Percentiles rank a stretch among this genome's conserved stretches.
Evolutionary conservation across 2,888 invertebrate species (phyloP).

Genomic region (Eugnorisma glareosa): DNA sequence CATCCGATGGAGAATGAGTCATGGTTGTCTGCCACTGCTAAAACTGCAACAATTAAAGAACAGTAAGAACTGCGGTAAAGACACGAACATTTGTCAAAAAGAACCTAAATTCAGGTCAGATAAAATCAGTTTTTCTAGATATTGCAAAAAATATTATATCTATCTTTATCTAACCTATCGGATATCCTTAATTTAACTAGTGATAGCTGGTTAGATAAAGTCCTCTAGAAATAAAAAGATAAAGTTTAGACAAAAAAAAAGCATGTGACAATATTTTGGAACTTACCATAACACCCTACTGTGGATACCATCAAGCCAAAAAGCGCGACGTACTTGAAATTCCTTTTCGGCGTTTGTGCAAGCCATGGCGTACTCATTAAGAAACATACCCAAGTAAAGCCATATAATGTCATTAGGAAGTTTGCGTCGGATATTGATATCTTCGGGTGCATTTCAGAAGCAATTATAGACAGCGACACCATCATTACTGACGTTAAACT

Average conservation of each 20-base stretch:
- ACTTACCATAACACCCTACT: conserved; percentile 83
- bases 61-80: neutral
- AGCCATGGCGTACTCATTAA: conserved; percentile 86
- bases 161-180: conserved; percentile 3
- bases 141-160: neutral
- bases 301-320: conserved; percentile 82
- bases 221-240: neutral
- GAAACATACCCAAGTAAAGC: conserved; percentile 88
- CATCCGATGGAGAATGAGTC: conserved; percentile 88
- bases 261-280: neutral
- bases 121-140: neutral
- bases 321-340: conserved; percentile 84
- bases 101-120: neutral
- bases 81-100: neutral
- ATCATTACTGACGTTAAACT: conserved; percentile 82
- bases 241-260: neutral
- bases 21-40: conserved; percentile 82
- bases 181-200: neutral
- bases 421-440: conserved; percentile 83
- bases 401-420: conserved; percentile 85
- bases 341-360: conserved; percentile 84
- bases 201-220: neutral
- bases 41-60: conserved; percentile 74
- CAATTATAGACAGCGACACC: conserved; percentile 82
- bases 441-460: conserved; percentile 81